These are phyloP conservation scores for Ellobium chinense DNA, from an alignment of 2,888 invertebrate genomes.

Conservation along the genomic window DNA sequence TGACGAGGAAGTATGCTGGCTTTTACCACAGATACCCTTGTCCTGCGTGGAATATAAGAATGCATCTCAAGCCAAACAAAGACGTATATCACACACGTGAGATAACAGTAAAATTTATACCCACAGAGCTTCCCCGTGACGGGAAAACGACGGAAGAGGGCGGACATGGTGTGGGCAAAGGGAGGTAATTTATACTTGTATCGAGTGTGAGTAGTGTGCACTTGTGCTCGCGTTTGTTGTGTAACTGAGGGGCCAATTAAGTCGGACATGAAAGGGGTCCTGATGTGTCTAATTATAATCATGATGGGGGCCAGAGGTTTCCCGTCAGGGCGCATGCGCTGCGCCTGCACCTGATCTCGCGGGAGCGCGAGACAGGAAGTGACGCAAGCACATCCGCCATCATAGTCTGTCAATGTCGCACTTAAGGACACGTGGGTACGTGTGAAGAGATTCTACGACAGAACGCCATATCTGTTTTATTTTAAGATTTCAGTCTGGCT, in stretches of 20 bases:
- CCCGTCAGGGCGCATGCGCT: constrained; percentile 7
- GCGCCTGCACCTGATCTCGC: constrained; percentile 16
- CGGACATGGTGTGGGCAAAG: background rate
- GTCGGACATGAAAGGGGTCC: constrained; percentile 30
- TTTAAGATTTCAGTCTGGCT: too few relatives aligned
- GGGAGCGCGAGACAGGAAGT: constrained; percentile 17
- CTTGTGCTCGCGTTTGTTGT: background rate
- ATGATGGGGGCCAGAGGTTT: background rate
- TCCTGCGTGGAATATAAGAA: too few relatives aligned
- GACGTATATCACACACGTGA: background rate
- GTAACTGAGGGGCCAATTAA: constrained; percentile 20
- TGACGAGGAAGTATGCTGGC: too few relatives aligned
- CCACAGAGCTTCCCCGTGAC: background rate
- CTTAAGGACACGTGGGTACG: background rate
- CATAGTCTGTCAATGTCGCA: background rate
- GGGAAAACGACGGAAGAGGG: background rate
- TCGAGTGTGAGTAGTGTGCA: background rate
- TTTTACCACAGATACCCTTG: too few relatives aligned
- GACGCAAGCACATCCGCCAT: constrained; percentile 24
- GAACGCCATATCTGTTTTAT: too few relatives aligned
- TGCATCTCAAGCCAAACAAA: too few relatives aligned
- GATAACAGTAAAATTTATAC: background rate
- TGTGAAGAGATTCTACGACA: background rate
- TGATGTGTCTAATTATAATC: constrained; percentile 29
- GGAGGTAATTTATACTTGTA: constrained; percentile 24